Percentiles rank a stretch among this genome's conserved stretches.
These are phyloP conservation scores for Cydia amplana DNA, from an alignment of 1,140 invertebrate species.

Conservation along the genomic window DNA sequence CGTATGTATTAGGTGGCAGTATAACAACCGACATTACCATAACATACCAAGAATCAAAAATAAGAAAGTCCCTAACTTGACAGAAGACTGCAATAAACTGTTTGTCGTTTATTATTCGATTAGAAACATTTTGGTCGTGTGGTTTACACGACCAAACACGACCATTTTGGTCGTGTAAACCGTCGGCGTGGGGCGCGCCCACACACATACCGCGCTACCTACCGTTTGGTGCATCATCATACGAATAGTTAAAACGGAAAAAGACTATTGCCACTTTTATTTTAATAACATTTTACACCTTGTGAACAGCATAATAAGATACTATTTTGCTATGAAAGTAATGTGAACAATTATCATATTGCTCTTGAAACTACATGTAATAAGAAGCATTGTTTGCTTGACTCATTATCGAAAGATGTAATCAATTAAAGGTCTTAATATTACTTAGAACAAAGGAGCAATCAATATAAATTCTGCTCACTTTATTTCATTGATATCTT, in stretches of 20 bases:
- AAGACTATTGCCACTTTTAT: neutral
- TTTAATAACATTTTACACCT: neutral
- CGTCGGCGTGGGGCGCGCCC: neutral
- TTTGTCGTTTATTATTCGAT: neutral
- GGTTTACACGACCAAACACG: no score
- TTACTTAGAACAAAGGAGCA: conserved; percentile 23
- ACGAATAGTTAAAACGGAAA: neutral
- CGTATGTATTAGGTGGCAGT: neutral
- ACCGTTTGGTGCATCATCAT: conserved; percentile 18
- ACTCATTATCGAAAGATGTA: conserved; percentile 27
- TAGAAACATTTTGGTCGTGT: conserved; percentile 5
- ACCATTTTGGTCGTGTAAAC: no score
- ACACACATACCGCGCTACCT: conserved; percentile 1
- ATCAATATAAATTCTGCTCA: conserved; percentile 1
- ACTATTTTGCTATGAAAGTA: neutral
- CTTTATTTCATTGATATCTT: neutral
- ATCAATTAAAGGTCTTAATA: conserved; percentile 31
- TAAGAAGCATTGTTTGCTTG: conserved; percentile 20
- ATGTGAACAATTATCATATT: neutral
- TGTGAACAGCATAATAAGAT: neutral
- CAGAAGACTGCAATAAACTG: neutral
- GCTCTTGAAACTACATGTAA: neutral
- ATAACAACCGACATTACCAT: neutral
- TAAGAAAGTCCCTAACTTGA: neutral
- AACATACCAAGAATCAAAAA: neutral